Conservation (phyloP, 2,113 vertebrate species). For the Leptodactylus fuscus region DNA sequence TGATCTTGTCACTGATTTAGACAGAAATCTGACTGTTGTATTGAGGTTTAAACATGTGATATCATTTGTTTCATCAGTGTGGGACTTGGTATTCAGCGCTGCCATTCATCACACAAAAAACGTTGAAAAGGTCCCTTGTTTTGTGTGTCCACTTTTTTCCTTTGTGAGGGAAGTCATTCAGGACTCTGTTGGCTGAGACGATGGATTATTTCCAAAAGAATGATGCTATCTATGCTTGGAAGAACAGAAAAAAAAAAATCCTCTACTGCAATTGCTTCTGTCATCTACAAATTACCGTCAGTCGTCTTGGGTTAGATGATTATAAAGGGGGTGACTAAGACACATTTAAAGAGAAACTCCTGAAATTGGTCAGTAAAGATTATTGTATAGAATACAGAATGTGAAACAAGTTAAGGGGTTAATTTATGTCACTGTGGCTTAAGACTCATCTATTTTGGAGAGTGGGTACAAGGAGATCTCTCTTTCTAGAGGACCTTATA, state of each 20-base stretch:
- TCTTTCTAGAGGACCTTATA: no score
- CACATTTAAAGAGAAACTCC: not conserved
- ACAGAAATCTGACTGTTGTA: constrained; percentile 51
- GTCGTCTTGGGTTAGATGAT: not conserved
- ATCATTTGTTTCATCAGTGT: constrained; percentile 59
- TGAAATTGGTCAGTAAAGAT: not conserved
- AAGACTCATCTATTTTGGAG: no score
- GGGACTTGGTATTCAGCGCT: constrained; percentile 54
- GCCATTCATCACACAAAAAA: constrained; percentile 53
- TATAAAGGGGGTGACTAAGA: not conserved
- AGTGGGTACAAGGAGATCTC: not conserved
- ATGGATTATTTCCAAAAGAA: constrained; percentile 54
- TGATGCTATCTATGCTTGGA: constrained; percentile 52
- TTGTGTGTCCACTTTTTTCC: constrained; percentile 48
- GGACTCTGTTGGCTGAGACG: constrained; percentile 32
- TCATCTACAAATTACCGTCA: not conserved
- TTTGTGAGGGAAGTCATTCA: constrained; percentile 52
- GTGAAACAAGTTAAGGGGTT: not conserved
- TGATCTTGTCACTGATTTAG: constrained; percentile 38
- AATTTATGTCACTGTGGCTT: not conserved
- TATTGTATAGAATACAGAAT: not conserved
- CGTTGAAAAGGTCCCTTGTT: constrained; percentile 58
- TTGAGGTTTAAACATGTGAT: constrained; percentile 56
- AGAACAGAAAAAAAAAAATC: not conserved
- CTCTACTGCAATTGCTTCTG: not conserved